A percentile compares a stretch with the other conserved stretches of the same genome.
Evolutionary conservation across 2,113 vertebrate species (phyloP).

Genomic region (Alces alces): DNA sequence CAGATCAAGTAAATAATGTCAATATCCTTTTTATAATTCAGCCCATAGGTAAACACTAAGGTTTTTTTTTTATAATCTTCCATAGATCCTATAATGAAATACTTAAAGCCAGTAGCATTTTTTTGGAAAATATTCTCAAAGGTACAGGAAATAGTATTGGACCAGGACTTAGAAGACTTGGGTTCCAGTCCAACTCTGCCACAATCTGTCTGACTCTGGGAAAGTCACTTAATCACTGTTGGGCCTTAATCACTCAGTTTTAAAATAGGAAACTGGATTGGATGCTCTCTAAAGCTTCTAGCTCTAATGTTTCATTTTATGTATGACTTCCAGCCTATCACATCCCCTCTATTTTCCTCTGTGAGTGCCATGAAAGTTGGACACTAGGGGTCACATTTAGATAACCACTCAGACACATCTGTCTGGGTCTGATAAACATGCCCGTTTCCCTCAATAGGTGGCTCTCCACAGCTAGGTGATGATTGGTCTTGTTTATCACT

Average conservation of each 20-base stretch:
- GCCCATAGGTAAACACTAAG: background rate
- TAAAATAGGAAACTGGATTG: background rate
- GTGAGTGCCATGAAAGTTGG: slow-evolving; percentile 60
- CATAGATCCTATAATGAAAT: background rate
- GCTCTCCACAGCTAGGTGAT: background rate
- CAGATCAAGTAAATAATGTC: background rate
- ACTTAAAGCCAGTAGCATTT: background rate
- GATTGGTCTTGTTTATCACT: background rate
- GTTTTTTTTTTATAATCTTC: background rate
- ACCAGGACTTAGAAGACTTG: background rate
- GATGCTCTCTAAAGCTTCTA: background rate
- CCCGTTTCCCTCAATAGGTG: background rate
- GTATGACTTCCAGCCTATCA: background rate
- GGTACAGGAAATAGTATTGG: background rate
- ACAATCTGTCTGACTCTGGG: background rate
- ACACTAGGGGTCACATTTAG: slow-evolving; percentile 80
- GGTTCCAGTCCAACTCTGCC: background rate
- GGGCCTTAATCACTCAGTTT: background rate
- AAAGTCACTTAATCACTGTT: background rate
- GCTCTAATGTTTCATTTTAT: background rate
- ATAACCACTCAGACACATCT: slow-evolving; percentile 64
- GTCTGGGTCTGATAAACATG: background rate
- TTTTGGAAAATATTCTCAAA: background rate
- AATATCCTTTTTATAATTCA: background rate
- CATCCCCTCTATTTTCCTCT: background rate